Conservation (phyloP, 2,113 vertebrate species). For the Callionymus lyra region DNA sequence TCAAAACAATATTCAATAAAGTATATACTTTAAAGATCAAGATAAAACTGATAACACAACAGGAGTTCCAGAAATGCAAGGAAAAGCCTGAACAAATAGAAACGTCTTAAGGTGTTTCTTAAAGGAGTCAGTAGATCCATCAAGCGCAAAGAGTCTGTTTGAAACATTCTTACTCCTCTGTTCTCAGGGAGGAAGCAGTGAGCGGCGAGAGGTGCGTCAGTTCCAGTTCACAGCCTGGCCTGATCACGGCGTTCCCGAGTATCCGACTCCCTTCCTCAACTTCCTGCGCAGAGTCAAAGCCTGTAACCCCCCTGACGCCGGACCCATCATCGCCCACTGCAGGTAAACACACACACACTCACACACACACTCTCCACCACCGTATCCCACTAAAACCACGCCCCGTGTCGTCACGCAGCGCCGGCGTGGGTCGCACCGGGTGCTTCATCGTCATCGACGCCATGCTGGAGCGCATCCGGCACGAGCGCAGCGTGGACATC, state of each 20-base stretch:
- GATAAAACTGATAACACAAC: too few species aligned
- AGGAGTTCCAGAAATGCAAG: too few species aligned
- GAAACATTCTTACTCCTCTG: neutral
- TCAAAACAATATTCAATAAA: too few species aligned
- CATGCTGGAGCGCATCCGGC: slow-evolving; percentile 93
- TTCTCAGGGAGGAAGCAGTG: slow-evolving; percentile 82
- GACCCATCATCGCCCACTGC: slow-evolving; percentile 93
- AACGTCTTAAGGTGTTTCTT: too few species aligned
- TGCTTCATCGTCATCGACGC: slow-evolving; percentile 97
- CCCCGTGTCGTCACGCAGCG: slow-evolving; percentile 52
- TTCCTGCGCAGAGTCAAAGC: slow-evolving; percentile 93
- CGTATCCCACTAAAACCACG: neutral
- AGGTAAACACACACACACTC: slow-evolving; percentile 63
- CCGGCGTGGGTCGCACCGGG: slow-evolving; percentile 90
- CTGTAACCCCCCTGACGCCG: slow-evolving; percentile 90
- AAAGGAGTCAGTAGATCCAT: too few species aligned
- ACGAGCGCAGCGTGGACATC: slow-evolving; percentile 91
- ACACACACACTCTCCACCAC: neutral
- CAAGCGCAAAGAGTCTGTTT: too few species aligned
- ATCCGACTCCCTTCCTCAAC: slow-evolving; percentile 93
- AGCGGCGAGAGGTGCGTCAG: slow-evolving; percentile 92
- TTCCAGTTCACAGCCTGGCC: slow-evolving; percentile 98
- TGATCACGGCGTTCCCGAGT: slow-evolving; percentile 91
- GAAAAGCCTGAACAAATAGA: too few species aligned
- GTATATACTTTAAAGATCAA: too few species aligned